A percentile compares a stretch with the other conserved stretches of the same genome.
phyloP scores from a whole-genome alignment of 2,888 invertebrate species.

The Drosophila pseudotakahashii region DNA sequence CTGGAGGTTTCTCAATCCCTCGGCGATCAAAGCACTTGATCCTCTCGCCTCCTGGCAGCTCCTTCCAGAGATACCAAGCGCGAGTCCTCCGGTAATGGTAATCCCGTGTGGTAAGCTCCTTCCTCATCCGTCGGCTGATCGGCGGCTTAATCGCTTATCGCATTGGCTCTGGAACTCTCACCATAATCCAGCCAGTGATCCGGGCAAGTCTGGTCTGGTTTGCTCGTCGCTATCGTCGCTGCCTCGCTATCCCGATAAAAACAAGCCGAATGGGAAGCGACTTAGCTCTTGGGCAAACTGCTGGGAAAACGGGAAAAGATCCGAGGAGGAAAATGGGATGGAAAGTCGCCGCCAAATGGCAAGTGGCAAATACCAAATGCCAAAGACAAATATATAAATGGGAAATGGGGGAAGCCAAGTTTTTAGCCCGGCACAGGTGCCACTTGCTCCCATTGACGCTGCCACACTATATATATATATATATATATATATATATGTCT shows the following conservation, averaged over 20 bases:
- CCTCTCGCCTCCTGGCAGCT: not conserved
- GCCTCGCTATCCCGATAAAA: constrained; percentile 34
- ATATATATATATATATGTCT: not conserved
- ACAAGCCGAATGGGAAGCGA: not conserved
- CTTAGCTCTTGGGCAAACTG: constrained; percentile 39
- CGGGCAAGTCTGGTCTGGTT: constrained; percentile 54
- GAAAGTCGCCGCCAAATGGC: constrained; percentile 55
- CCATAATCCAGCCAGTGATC: constrained; percentile 46
- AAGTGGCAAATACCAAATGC: constrained; percentile 21
- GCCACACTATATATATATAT: constrained; percentile 12
- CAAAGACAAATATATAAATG: constrained; percentile 15
- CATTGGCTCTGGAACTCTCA: constrained; percentile 37
- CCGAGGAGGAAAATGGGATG: constrained; percentile 10
- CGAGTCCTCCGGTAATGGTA: constrained; percentile 17
- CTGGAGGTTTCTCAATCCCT: not conserved
- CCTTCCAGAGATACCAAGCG: not conserved
- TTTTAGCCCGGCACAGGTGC: constrained; percentile 35
- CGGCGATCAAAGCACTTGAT: constrained; percentile 1
- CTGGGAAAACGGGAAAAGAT: not conserved
- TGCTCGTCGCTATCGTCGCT: constrained; percentile 6
- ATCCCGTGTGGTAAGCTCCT: constrained; percentile 27
- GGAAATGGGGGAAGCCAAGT: constrained; percentile 7
- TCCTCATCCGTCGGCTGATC: constrained; percentile 39
- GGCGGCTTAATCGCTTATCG: constrained; percentile 54
- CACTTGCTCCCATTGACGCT: constrained; percentile 40